Evolutionary conservation across 2,888 invertebrate genomes (phyloP).

Genomic region (Drosophila mimetica): DNA sequence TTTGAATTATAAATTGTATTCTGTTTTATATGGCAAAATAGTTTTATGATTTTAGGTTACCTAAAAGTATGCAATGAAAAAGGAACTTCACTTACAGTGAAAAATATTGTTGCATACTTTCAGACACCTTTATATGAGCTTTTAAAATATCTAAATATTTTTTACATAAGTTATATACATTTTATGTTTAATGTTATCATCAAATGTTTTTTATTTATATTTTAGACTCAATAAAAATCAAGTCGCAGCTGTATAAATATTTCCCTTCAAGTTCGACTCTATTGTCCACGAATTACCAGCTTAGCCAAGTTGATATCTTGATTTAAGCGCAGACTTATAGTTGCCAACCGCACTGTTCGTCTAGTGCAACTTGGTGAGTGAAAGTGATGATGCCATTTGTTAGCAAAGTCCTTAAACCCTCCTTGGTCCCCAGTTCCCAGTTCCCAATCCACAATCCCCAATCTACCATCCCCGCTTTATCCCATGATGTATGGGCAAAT

Average conservation of each 20-base stretch:
- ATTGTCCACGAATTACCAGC: not conserved
- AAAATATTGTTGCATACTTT: too few relatives aligned
- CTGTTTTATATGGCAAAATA: not conserved
- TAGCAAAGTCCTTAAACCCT: conserved; percentile 52
- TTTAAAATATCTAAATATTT: too few relatives aligned
- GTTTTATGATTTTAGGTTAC: too few relatives aligned
- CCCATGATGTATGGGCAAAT: conserved; percentile 41
- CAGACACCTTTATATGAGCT: too few relatives aligned
- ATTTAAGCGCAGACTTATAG: conserved; percentile 16
- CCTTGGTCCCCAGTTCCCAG: not conserved
- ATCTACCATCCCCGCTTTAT: not conserved
- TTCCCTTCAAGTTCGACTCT: not conserved
- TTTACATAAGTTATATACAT: too few relatives aligned
- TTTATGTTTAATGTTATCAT: too few relatives aligned
- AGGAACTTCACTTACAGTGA: too few relatives aligned
- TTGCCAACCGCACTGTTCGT: conserved; percentile 22
- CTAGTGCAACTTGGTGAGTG: conserved; percentile 48
- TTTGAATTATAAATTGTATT: not conserved
- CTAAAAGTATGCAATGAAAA: too few relatives aligned
- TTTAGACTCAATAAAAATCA: not conserved
- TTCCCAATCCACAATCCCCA: not conserved
- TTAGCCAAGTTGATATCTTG: conserved; percentile 10
- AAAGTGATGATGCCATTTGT: conserved; percentile 68
- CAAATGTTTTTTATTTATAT: too few relatives aligned
- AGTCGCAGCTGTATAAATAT: not conserved